Conservation (phyloP, 2,888 invertebrate genomes). For the Teleogryllus oceanicus region DNA sequence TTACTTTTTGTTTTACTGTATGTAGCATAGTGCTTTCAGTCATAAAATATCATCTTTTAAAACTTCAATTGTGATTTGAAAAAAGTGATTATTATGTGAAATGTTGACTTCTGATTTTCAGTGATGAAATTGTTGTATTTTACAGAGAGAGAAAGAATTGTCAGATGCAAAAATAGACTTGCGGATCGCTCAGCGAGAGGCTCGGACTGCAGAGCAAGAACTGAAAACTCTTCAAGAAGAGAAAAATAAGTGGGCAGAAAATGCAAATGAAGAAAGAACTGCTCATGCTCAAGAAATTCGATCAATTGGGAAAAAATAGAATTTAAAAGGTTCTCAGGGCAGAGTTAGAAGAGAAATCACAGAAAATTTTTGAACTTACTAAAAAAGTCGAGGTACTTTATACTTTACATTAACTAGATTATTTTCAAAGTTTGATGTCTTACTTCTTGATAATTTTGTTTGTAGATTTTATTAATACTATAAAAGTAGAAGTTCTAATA, state of each 20-base stretch:
- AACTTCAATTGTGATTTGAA: too few species aligned
- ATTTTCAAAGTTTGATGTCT: neutral
- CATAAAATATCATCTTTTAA: too few species aligned
- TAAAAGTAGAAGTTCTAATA: too few species aligned
- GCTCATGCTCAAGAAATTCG: conserved; percentile 48
- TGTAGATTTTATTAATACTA: too few species aligned
- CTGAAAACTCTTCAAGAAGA: conserved; percentile 55
- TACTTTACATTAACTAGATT: too few species aligned
- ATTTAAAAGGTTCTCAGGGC: conserved; percentile 42
- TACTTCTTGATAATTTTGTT: neutral
- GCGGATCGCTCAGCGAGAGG: conserved; percentile 58
- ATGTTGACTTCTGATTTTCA: too few species aligned
- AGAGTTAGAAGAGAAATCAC: conserved; percentile 43
- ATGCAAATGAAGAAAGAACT: conserved; percentile 44
- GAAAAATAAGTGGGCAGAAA: conserved; percentile 50
- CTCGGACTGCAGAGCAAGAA: conserved; percentile 57
- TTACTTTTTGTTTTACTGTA: too few species aligned
- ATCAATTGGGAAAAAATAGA: conserved; percentile 29
- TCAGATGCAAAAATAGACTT: conserved; percentile 62
- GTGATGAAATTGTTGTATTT: too few species aligned
- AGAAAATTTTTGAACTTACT: neutral
- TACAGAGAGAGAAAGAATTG: conserved; percentile 57
- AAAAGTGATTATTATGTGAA: too few species aligned
- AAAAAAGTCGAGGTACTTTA: neutral
- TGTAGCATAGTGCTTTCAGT: too few species aligned